Percentiles rank a stretch among this genome's conserved stretches.
These are phyloP conservation scores for Anolis apletophallus DNA, from an alignment of 2,797 vertebrate species.

Conservation along the genomic window DNA sequence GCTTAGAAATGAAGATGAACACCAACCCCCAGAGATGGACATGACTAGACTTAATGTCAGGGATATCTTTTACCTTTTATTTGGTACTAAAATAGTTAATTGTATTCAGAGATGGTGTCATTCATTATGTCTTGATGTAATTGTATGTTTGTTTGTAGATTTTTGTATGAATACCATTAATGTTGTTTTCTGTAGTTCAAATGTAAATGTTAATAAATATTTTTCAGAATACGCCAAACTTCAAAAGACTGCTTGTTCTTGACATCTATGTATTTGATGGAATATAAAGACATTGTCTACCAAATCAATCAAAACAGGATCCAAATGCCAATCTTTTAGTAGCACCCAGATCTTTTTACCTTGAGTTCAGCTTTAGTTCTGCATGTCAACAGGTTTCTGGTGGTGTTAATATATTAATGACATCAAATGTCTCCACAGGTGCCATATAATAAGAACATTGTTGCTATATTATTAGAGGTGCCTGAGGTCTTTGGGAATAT, in stretches of 20 bases:
- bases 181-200: too few species aligned
- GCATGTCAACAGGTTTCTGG: neutral
- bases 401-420: neutral
- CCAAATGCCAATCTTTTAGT: neutral
- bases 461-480: conserved; percentile 11
- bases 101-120: too few species aligned
- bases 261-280: neutral
- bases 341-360: neutral
- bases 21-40: too few species aligned
- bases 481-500: conserved; percentile 26
- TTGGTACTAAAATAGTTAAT: too few species aligned
- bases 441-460: neutral
- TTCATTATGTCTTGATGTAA: too few species aligned
- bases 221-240: too few species aligned
- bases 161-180: too few species aligned
- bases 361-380: conserved; percentile 4
- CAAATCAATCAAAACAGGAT: neutral
- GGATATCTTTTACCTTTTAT: too few species aligned
- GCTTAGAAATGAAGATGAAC: too few species aligned
- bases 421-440: neutral
- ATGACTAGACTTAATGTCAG: too few species aligned
- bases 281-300: neutral
- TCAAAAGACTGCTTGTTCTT: neutral
- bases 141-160: too few species aligned
- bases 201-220: too few species aligned